phyloP scores from a whole-genome alignment of 2,888 invertebrate genomes.

The Folsomia manolachei region DNA sequence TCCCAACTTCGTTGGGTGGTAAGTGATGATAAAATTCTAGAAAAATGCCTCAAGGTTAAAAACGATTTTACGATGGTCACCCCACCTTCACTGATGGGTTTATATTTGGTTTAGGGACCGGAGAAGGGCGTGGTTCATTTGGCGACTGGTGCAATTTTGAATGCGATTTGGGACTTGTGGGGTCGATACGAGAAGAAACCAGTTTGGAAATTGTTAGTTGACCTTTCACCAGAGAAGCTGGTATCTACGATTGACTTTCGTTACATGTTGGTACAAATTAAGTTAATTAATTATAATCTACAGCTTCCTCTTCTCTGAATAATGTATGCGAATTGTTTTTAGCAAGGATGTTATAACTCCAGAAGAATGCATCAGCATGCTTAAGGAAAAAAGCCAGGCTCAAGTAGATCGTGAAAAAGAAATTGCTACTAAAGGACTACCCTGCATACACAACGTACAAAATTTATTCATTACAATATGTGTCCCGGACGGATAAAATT shows the following conservation, averaged over 20 bases:
- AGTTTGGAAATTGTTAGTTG: slow-evolving; percentile 78
- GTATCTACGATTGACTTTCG: slow-evolving; percentile 85
- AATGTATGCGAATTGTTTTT: background rate
- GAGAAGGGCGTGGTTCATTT: slow-evolving; percentile 87
- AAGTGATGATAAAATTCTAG: slow-evolving; percentile 44
- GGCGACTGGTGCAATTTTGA: slow-evolving; percentile 82
- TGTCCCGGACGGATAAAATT: background rate
- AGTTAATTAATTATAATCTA: too few relatives aligned
- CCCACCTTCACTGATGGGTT: background rate
- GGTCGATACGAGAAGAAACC: slow-evolving; percentile 79
- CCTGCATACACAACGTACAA: slow-evolving; percentile 79
- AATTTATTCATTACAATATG: background rate
- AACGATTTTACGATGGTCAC: background rate
- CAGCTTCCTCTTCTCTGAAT: too few relatives aligned
- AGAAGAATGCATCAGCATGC: slow-evolving; percentile 72
- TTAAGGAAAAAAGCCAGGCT: slow-evolving; percentile 64
- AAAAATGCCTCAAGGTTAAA: background rate
- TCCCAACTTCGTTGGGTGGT: slow-evolving; percentile 91
- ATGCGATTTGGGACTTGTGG: slow-evolving; percentile 91
- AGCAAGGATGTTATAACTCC: slow-evolving; percentile 79
- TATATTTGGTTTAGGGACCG: slow-evolving; percentile 88
- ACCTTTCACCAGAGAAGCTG: slow-evolving; percentile 78
- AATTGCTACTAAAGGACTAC: slow-evolving; percentile 67
- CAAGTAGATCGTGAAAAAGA: slow-evolving; percentile 62
- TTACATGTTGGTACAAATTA: slow-evolving; percentile 61